Conservation (phyloP, 2,888 invertebrate species). For the Dromius quadrimaculatus region DNA sequence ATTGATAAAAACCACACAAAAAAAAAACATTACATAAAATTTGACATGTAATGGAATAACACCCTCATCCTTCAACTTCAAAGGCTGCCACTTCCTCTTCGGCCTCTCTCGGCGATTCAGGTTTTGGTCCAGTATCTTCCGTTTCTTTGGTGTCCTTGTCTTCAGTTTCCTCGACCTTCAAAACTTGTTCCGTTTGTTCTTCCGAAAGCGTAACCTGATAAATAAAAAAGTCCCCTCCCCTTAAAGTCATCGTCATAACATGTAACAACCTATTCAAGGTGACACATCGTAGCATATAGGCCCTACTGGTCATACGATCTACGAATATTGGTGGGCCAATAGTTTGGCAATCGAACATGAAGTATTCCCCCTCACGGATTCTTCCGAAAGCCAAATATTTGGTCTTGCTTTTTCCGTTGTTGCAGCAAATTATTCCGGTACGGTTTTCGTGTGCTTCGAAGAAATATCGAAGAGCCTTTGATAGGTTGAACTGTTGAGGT, state of each 20-base stretch:
- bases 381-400: constrained; percentile 63
- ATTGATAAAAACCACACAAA: neutral
- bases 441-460: constrained; percentile 68
- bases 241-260: constrained; percentile 72
- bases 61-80: neutral
- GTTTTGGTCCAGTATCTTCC: neutral
- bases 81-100: neutral
- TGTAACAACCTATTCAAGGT: constrained; percentile 74
- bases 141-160: neutral
- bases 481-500: constrained; percentile 73
- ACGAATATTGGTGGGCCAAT: constrained; percentile 73
- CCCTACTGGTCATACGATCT: constrained; percentile 66
- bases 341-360: constrained; percentile 77
- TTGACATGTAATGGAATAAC: neutral
- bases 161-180: neutral
- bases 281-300: constrained; percentile 73
- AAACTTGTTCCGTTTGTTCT: constrained; percentile 9
- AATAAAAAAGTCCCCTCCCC: constrained; percentile 65
- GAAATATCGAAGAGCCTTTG: constrained; percentile 72
- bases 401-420: constrained; percentile 66
- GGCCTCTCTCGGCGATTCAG: neutral
- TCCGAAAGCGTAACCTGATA: constrained; percentile 61
- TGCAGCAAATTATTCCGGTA: constrained; percentile 71
- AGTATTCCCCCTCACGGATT: constrained; percentile 69
- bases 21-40: too few relatives aligned